A percentile compares a stretch with the other conserved stretches of the same genome.
These are phyloP conservation scores for Smutsia temminckii DNA, from an alignment of 2,797 vertebrate genomes.

Conservation along the genomic window DNA sequence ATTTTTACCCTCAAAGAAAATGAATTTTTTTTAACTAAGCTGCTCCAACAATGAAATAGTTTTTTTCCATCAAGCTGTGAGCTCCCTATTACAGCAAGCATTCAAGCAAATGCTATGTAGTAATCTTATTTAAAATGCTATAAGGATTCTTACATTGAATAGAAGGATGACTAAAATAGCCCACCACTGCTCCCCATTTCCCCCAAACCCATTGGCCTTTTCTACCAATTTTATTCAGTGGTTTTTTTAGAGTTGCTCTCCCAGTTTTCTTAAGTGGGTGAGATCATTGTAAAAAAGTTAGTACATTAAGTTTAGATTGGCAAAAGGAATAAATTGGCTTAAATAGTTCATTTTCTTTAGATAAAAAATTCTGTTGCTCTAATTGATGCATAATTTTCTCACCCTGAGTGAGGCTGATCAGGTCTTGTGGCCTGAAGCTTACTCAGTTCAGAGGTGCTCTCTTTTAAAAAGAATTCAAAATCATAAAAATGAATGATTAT, in stretches of 20 bases:
- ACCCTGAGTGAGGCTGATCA: background rate
- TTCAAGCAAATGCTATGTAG: slow-evolving; percentile 34
- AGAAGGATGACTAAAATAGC: background rate
- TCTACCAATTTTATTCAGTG: background rate
- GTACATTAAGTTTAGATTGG: background rate
- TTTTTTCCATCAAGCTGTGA: background rate
- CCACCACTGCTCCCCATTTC: background rate
- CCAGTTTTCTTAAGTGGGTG: background rate
- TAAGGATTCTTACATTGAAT: background rate
- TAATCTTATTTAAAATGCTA: background rate
- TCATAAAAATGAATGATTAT: background rate
- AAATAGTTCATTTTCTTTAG: background rate
- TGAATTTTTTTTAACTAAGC: slow-evolving; percentile 17
- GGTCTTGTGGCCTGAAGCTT: background rate
- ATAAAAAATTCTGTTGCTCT: slow-evolving; percentile 26
- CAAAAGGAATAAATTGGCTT: background rate
- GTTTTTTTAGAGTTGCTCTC: background rate
- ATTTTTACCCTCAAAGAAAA: background rate
- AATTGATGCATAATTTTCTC: background rate
- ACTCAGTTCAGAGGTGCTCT: background rate
- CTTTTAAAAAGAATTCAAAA: background rate
- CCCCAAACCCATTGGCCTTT: background rate
- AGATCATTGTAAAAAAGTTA: background rate
- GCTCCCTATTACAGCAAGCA: background rate
- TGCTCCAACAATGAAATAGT: background rate